A percentile compares a stretch with the other conserved stretches of the same genome.
These are phyloP conservation scores for Salmo trutta DNA, from an alignment of 2,797 vertebrate species.

Conservation along the genomic window DNA sequence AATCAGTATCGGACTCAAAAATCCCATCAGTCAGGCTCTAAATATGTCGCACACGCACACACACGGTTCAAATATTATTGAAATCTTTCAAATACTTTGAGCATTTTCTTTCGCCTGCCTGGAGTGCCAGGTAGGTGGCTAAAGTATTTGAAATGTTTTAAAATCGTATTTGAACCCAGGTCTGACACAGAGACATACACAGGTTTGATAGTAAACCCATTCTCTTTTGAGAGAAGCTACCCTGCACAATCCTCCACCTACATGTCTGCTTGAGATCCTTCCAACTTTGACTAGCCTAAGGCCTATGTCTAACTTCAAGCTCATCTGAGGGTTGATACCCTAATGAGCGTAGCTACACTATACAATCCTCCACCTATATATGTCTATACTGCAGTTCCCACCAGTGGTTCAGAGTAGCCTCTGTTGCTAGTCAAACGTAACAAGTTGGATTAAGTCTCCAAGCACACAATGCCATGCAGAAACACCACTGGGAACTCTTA, in stretches of 20 bases:
- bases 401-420: background rate
- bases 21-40: no score
- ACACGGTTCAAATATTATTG: no score
- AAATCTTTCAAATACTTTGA: no score
- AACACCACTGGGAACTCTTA: no score
- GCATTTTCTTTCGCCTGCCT: no score
- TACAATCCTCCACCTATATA: background rate
- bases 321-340: background rate
- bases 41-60: no score
- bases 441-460: background rate
- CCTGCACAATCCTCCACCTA: background rate
- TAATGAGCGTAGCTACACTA: background rate
- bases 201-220: background rate
- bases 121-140: background rate
- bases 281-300: background rate
- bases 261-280: background rate
- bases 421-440: background rate
- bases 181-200: background rate
- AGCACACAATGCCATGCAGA: background rate
- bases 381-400: background rate
- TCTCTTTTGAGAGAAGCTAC: background rate
- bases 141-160: background rate
- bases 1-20: no score
- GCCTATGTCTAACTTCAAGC: background rate
- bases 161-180: background rate